phyloP scores from a whole-genome alignment of 2,113 vertebrate genomes.

The Daboia siamensis region DNA sequence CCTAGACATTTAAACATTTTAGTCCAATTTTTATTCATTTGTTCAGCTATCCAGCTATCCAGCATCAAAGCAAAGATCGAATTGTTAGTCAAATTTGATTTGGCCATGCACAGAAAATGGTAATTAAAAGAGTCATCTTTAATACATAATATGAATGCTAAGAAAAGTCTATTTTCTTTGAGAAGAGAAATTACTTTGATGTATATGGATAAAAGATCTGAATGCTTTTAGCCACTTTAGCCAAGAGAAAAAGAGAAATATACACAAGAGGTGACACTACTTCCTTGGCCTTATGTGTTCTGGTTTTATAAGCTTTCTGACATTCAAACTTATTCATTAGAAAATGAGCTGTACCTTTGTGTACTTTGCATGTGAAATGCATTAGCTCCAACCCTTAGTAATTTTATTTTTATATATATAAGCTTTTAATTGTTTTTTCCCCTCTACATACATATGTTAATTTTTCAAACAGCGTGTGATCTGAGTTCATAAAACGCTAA shows the following conservation, averaged over 20 bases:
- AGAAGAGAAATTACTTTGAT: neutral
- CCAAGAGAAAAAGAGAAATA: neutral
- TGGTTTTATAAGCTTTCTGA: neutral
- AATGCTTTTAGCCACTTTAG: neutral
- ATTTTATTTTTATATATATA: too few species aligned
- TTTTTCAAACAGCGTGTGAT: too few species aligned
- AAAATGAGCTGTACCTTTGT: neutral
- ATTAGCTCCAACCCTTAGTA: neutral
- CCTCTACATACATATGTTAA: too few species aligned
- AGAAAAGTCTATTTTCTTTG: neutral
- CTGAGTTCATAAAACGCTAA: too few species aligned
- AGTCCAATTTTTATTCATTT: slow-evolving; percentile 21
- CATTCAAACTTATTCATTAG: neutral
- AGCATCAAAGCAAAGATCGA: slow-evolving; percentile 9
- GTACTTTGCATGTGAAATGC: neutral
- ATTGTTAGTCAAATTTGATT: neutral
- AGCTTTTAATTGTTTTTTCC: too few species aligned
- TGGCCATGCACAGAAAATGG: neutral
- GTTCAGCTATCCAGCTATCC: neutral
- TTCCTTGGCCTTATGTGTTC: neutral
- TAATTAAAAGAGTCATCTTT: slow-evolving; percentile 16
- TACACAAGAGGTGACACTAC: neutral
- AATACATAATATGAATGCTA: slow-evolving; percentile 9
- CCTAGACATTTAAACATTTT: slow-evolving; percentile 39
- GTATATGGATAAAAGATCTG: neutral